Evolutionary conservation across 2,797 vertebrate genomes (phyloP).

Genomic region (Limosa lapponica): DNA sequence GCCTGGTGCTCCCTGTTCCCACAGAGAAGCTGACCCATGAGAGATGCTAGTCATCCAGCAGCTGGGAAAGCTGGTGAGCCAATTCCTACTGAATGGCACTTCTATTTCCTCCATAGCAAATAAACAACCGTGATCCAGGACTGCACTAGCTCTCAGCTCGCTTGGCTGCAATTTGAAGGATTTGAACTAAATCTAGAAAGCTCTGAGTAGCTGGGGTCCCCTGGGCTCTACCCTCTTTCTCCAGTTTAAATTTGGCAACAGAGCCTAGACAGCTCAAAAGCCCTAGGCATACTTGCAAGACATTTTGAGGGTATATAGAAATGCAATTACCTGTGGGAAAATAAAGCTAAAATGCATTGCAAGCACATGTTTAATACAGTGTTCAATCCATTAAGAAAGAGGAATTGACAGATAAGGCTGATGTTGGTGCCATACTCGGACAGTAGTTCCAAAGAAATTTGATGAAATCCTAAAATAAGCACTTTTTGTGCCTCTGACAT

Average conservation of each 20-base stretch:
- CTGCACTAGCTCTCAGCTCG: background rate
- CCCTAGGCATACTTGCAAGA: background rate
- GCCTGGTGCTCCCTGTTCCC: background rate
- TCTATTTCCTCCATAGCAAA: slow-evolving; percentile 57
- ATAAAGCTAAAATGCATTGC: background rate
- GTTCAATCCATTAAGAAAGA: background rate
- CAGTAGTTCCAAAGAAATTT: background rate
- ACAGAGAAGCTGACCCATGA: slow-evolving; percentile 12
- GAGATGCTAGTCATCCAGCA: slow-evolving; percentile 38
- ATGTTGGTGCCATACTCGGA: background rate
- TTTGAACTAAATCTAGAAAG: slow-evolving; percentile 33
- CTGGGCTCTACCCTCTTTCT: slow-evolving; percentile 43
- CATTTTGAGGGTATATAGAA: background rate
- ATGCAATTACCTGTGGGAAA: background rate
- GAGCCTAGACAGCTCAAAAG: background rate
- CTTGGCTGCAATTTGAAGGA: background rate
- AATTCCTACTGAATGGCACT: slow-evolving; percentile 64
- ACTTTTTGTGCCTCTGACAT: background rate
- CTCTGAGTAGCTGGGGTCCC: slow-evolving; percentile 17
- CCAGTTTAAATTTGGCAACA: slow-evolving; percentile 25
- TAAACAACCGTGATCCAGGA: background rate
- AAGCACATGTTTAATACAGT: background rate
- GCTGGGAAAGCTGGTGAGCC: slow-evolving; percentile 57
- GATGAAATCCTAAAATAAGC: background rate
- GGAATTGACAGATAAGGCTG: background rate